Base-by-base conservation (phyloP, 2,797 vertebrate genomes). In the Vireo griseus region DNA sequence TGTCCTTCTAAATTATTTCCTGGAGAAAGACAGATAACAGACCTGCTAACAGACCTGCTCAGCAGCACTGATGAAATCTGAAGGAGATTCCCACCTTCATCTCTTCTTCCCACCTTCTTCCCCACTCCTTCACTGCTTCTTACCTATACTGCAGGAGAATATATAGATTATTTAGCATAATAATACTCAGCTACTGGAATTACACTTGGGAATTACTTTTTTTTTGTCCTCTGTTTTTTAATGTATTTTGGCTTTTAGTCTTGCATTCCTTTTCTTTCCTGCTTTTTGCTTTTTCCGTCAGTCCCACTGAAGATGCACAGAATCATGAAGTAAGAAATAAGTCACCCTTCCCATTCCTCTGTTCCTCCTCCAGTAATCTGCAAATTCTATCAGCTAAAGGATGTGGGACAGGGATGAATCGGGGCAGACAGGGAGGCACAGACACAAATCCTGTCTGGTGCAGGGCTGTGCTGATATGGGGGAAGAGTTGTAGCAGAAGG, bases 321-420 rank as follows among this genome's bases (percentile, higher is more conserved):
- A 47, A 76, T 35, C 31, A 35, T 6, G 24, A 74, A 50, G 7
- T 50, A 76, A 92, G 59, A 87, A 82, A 37, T 26, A 91, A 79
- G 25, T 57, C 39, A 45, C 26, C 17, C 25, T 87, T 86, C 35
- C 48, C 42, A 37, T 62, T 85, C 63, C 80, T 89, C 42, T 91
- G 40, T 57, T 94, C 29, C 37, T 94, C 21, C 48, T 92, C 59
- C 87, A 94, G 45, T 39, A 79, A 92, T 77, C 87, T 91, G 78
- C 57, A 91, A 86, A 92, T 90, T 61, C 71, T 42, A 76, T 86
- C 88, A 94, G 58, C 18, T 88, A 68, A 69, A 69, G 5, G 10
- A 67, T 9, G 42, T 74, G 90, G 72, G 87, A 63, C 42, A 25
- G 63, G 72, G 75, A 76, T 88, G 95, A 68, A 80, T 13, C 1